Conservation (phyloP, 2,888 invertebrate species). For the Dermolepida albohirtum region DNA sequence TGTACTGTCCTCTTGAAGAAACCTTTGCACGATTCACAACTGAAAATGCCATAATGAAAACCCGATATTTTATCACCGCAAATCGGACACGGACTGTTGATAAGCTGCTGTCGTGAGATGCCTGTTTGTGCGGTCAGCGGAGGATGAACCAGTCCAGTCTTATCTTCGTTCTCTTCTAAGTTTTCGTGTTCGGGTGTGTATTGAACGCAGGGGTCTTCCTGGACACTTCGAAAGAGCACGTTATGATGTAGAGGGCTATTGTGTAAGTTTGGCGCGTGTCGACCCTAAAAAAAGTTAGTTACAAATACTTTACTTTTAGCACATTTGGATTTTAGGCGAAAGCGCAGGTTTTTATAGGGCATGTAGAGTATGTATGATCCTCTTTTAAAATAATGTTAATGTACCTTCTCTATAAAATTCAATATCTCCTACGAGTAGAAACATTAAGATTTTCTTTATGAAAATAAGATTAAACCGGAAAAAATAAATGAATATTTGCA, state of each 20-base stretch:
- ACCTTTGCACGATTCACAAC: slow-evolving; percentile 97
- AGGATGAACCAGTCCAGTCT: slow-evolving; percentile 63
- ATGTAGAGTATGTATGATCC: too few species aligned
- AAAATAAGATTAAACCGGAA: too few species aligned
- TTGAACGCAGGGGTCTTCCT: slow-evolving; percentile 61
- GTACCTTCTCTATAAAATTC: too few species aligned
- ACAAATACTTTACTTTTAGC: too few species aligned
- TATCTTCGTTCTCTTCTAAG: slow-evolving; percentile 67
- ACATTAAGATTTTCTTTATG: too few species aligned
- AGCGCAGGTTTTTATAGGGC: too few species aligned
- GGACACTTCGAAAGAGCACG: slow-evolving; percentile 68
- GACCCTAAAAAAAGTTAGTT: slow-evolving; percentile 60
- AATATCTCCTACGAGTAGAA: too few species aligned
- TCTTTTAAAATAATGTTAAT: too few species aligned
- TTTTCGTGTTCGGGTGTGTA: slow-evolving; percentile 60
- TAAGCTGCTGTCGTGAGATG: slow-evolving; percentile 88
- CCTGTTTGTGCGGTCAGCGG: slow-evolving; percentile 76
- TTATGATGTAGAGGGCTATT: slow-evolving; percentile 67
- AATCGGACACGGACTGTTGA: slow-evolving; percentile 93
- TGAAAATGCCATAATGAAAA: slow-evolving; percentile 98
- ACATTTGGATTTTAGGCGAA: too few species aligned
- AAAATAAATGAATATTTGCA: too few species aligned
- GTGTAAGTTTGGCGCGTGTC: slow-evolving; percentile 67
- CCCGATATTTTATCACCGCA: slow-evolving; percentile 97
- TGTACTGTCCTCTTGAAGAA: slow-evolving; percentile 99